Base-by-base conservation (phyloP, 2,113 vertebrate species). In the Ptychochromis oligacanthus region DNA sequence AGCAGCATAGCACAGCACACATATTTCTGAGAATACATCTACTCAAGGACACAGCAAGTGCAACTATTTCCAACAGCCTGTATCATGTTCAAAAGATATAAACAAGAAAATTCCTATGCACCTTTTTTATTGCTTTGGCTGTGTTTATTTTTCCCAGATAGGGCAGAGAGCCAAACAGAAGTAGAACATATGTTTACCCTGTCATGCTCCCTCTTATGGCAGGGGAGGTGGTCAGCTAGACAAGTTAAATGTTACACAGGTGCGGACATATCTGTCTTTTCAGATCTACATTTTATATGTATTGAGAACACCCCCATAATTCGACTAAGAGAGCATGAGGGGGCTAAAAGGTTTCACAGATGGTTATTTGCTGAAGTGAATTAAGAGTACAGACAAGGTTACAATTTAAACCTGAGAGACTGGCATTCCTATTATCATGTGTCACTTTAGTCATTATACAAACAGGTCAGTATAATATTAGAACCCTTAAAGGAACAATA, bases 111-210 rank as follows among this genome's bases (percentile, higher is more conserved):
- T 34, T 72, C 67, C 26, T 54, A 10, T 52, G 24, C 43, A 72
- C 65, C 46, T 72, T 52, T 72, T 72, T 72, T 52, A 72, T 72
- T 72, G 46, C 67, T 54, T 72, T 54, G 46, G 46, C 46, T 72
- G 28, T 72, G 26, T 54, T 85, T 80, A 77, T 76, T 56, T 46
- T 90, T 75, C 26, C 79, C 49, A 64, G 55, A 88, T n/a, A 76
- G 67, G 62, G 67, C 64, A 22, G 75, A 74, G 55, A 91, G 81
- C 83, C 80, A 90, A 84, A 91, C 88, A 90, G 79, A 83, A 82
- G 75, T 82, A 83, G 77, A 88, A 81, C 83, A 88, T 55, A 83
- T 88, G 65, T 83, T 90, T 85, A 61, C 81, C 74, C 60, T 70
- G 34, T 81, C 77, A 80, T 40, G 65, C 87, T 64, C 60, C 57